These are phyloP conservation scores for Cyprinodon brontotheroides DNA, from an alignment of 2,113 vertebrate species.

Conservation along the genomic window DNA sequence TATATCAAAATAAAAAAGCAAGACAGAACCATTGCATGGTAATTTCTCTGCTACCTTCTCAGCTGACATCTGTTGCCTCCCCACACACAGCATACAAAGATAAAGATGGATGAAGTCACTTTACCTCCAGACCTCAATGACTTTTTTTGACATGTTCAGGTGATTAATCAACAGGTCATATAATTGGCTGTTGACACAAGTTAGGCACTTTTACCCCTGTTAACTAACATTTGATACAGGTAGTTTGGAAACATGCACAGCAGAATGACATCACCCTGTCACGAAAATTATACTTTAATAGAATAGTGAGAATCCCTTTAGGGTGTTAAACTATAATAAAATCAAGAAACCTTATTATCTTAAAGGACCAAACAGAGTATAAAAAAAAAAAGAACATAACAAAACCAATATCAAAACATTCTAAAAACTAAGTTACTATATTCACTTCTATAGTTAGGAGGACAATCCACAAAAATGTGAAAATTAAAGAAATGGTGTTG, in stretches of 20 bases:
- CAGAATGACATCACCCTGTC: neutral
- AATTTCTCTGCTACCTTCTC: neutral
- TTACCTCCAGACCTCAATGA: neutral
- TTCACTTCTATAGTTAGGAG: constrained; percentile 8
- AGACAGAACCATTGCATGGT: neutral
- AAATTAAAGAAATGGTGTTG: neutral
- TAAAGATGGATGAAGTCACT: neutral
- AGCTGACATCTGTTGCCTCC: neutral
- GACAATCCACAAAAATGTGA: neutral
- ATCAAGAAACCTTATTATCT: neutral
- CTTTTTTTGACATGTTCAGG: neutral
- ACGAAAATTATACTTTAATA: neutral
- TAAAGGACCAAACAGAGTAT: neutral
- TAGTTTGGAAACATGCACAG: too few relatives aligned
- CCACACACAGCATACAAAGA: neutral
- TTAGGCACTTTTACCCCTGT: neutral
- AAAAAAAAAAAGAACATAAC: neutral
- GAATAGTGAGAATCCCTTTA: neutral
- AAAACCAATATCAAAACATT: neutral
- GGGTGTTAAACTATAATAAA: neutral
- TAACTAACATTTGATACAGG: neutral
- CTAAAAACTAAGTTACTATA: neutral
- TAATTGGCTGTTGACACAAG: neutral
- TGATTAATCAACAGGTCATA: neutral
- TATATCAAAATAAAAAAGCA: neutral